Evolutionary conservation across 2,888 invertebrate species (phyloP).

Genomic region (Drosophila rubida): DNA sequence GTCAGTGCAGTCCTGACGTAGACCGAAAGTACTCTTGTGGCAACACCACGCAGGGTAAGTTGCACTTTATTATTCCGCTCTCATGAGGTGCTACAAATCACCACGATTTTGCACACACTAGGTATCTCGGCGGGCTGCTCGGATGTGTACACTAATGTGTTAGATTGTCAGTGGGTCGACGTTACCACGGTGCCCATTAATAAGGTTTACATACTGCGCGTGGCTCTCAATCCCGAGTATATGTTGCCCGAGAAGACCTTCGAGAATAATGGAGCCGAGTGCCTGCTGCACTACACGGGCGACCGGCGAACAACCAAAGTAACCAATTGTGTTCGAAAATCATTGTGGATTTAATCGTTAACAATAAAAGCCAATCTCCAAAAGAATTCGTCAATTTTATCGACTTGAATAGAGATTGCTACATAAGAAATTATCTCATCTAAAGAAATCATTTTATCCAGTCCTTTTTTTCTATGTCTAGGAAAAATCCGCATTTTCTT

Average conservation of each 20-base stretch:
- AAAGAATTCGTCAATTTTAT: background rate
- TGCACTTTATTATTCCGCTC: background rate
- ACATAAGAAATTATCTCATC: no score
- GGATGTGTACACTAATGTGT: constrained; percentile 69
- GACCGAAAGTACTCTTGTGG: constrained; percentile 68
- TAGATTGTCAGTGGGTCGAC: constrained; percentile 83
- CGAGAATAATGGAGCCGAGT: constrained; percentile 82
- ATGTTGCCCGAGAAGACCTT: constrained; percentile 75
- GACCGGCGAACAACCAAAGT: constrained; percentile 63
- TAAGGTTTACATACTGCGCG: constrained; percentile 69
- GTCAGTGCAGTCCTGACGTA: constrained; percentile 65
- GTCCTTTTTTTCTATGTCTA: no score
- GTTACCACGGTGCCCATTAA: constrained; percentile 77
- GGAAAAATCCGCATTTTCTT: no score
- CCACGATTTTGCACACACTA: constrained; percentile 14
- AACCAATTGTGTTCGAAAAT: constrained; percentile 60
- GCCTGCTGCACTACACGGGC: constrained; percentile 74
- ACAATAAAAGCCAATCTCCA: background rate
- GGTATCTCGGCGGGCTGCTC: constrained; percentile 79
- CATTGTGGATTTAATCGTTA: constrained; percentile 47
- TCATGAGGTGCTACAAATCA: background rate
- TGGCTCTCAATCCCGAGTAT: constrained; percentile 80
- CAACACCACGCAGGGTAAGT: constrained; percentile 77
- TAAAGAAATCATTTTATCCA: no score
- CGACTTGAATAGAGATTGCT: no score